These are phyloP conservation scores for Puffinus mauretanicus DNA, from an alignment of 2,113 vertebrate species.

Conservation along the genomic window DNA sequence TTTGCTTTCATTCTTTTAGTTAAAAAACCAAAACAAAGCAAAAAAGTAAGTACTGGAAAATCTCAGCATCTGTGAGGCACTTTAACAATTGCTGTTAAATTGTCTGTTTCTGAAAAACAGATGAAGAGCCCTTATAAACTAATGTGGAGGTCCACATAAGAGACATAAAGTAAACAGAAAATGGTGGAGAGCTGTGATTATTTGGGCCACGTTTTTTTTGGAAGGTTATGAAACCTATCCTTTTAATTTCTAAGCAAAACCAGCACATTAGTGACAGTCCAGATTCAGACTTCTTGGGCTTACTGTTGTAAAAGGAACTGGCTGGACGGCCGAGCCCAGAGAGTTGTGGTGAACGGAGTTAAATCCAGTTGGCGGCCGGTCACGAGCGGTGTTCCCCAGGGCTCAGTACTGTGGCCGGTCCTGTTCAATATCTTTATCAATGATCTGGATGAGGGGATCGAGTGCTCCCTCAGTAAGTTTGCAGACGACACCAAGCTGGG, in stretches of 20 bases:
- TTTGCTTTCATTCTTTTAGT: not conserved
- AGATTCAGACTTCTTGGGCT: not conserved
- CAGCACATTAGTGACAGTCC: not conserved
- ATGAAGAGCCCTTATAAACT: not conserved
- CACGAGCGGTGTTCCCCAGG: too few species aligned
- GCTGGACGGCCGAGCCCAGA: too few species aligned
- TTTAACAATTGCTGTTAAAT: not conserved
- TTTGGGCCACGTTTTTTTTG: not conserved
- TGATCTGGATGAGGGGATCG: too few species aligned
- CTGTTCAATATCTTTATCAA: too few species aligned
- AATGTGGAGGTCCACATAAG: not conserved
- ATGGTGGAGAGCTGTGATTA: not conserved
- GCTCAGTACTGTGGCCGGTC: too few species aligned
- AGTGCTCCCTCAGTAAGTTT: too few species aligned
- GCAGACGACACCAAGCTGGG: too few species aligned
- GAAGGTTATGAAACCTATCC: not conserved
- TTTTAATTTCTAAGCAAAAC: not conserved
- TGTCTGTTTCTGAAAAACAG: not conserved
- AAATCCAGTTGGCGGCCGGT: too few species aligned
- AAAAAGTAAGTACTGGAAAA: not conserved
- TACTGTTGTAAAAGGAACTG: not conserved
- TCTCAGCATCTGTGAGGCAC: not conserved
- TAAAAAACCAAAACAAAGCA: not conserved
- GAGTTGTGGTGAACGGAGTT: too few species aligned
- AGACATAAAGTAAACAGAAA: not conserved